These are phyloP conservation scores for Myodes glareolus DNA, from an alignment of 2,113 vertebrate genomes.

Conservation along the genomic window DNA sequence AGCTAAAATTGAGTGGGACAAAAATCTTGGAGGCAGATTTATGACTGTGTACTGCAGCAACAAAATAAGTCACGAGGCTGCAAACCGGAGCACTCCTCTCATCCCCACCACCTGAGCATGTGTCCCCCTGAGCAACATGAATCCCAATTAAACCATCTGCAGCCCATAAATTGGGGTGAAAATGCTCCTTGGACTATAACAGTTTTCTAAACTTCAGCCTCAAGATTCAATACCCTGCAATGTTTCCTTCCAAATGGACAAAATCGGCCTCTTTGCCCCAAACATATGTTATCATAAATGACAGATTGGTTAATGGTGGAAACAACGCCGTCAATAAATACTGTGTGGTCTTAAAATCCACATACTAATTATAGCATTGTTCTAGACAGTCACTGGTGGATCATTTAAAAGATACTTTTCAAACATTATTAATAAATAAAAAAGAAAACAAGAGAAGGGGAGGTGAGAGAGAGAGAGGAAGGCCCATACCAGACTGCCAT, in stretches of 20 bases:
- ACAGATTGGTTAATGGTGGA: slow-evolving; percentile 59
- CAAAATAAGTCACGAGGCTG: slow-evolving; percentile 65
- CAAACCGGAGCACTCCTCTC: slow-evolving; percentile 82
- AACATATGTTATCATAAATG: slow-evolving; percentile 68
- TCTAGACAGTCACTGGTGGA: slow-evolving; percentile 64
- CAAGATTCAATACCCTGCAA: slow-evolving; percentile 52
- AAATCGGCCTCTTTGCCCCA: not conserved
- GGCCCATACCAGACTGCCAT: slow-evolving; percentile 28
- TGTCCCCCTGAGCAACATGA: slow-evolving; percentile 85
- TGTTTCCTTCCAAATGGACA: slow-evolving; percentile 61
- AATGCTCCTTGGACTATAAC: slow-evolving; percentile 70
- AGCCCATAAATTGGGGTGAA: slow-evolving; percentile 80
- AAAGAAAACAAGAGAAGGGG: not conserved
- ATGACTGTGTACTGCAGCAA: slow-evolving; percentile 78
- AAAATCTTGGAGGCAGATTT: slow-evolving; percentile 85
- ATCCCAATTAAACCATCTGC: slow-evolving; percentile 86
- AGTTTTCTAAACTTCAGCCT: slow-evolving; percentile 71
- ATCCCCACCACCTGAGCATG: slow-evolving; percentile 78
- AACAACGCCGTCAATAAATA: slow-evolving; percentile 63
- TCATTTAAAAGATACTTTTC: not conserved
- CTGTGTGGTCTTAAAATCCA: slow-evolving; percentile 46
- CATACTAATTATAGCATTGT: slow-evolving; percentile 8
- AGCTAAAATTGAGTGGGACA: slow-evolving; percentile 84
- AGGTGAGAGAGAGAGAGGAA: not conserved
- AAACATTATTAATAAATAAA: slow-evolving; percentile 56